A percentile compares a stretch with the other conserved stretches of the same genome.
Conservation (phyloP, 2,113 vertebrate genomes). For the Mandrillus leucophaeus region DNA sequence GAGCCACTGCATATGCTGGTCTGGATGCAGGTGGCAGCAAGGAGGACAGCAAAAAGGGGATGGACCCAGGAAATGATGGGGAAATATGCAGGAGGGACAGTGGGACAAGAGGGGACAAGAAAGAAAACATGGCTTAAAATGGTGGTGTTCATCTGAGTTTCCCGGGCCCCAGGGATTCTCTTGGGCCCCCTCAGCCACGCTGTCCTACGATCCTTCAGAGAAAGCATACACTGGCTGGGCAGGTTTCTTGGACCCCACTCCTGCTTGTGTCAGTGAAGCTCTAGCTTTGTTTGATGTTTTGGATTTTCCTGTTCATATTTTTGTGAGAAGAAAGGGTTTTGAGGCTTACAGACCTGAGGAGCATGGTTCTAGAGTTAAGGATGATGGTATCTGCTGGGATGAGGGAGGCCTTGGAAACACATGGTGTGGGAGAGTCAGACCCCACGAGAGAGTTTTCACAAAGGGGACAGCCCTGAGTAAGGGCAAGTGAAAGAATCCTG, state of each 20-base stretch:
- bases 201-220: not conserved
- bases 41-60: not conserved
- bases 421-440: not conserved
- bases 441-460: constrained; percentile 14
- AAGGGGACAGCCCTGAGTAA: not conserved
- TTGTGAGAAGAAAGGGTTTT: constrained; percentile 64
- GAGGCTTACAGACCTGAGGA: constrained; percentile 24
- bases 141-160: not conserved
- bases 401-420: constrained; percentile 3
- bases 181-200: not conserved
- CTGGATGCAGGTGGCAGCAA: not conserved
- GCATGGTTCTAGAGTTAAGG: constrained; percentile 39
- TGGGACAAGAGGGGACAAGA: not conserved
- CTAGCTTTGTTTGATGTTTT: constrained; percentile 53
- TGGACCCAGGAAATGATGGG: not conserved
- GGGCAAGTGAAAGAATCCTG: not conserved
- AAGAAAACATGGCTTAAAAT: not conserved
- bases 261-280: constrained; percentile 25
- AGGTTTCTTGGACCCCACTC: constrained; percentile 3
- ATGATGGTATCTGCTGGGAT: not conserved
- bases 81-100: not conserved
- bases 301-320: constrained; percentile 32
- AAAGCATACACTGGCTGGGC: not conserved
- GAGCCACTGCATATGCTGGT: not conserved
- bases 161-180: not conserved